These are phyloP conservation scores for Carcina quercana DNA, from an alignment of 2,888 invertebrate species.

Conservation along the genomic window DNA sequence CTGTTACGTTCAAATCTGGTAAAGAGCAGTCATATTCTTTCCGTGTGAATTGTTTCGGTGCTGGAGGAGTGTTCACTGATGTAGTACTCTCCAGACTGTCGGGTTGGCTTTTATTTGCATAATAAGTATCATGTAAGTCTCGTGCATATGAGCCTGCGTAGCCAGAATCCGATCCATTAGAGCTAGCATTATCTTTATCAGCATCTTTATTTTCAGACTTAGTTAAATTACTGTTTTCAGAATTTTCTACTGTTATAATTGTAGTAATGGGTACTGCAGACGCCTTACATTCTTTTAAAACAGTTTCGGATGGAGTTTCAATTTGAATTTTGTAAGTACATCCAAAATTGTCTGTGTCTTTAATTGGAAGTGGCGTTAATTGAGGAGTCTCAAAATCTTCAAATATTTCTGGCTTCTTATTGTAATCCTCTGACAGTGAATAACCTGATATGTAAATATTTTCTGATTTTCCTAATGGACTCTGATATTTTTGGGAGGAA, in stretches of 20 bases:
- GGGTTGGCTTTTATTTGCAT: neutral
- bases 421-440: too few species aligned
- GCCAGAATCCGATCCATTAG: slow-evolving; percentile 44
- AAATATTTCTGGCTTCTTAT: too few species aligned
- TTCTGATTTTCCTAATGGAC: too few species aligned
- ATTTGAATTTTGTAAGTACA: slow-evolving; percentile 28
- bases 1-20: slow-evolving; percentile 27
- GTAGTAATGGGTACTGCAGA: too few species aligned
- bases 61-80: neutral
- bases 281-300: slow-evolving; percentile 19
- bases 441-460: too few species aligned
- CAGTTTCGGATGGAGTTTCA: slow-evolving; percentile 31
- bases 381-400: neutral
- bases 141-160: slow-evolving; percentile 36
- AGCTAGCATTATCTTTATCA: slow-evolving; percentile 34
- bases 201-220: slow-evolving; percentile 18
- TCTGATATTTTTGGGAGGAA: too few species aligned
- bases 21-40: slow-evolving; percentile 33
- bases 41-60: neutral
- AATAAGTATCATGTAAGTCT: neutral
- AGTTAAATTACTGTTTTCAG: neutral
- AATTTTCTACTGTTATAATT: neutral
- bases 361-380: neutral
- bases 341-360: neutral
- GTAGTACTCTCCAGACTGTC: neutral